Conservation (phyloP, 2,797 vertebrate species). For the Sternarchorhynchus goeldii region DNA sequence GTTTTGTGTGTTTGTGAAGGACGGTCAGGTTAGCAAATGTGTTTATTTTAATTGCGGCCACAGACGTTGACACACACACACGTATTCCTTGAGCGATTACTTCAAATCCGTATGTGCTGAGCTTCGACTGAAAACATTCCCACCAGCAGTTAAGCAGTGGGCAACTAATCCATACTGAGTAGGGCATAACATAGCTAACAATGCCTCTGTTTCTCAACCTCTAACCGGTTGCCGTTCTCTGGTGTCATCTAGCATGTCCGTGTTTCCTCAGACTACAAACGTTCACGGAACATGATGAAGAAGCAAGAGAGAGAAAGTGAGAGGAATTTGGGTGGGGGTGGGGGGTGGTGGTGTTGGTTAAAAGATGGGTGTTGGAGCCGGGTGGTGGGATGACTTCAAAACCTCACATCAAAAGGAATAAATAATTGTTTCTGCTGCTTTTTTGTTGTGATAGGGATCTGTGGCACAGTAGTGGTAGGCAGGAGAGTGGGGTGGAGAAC, state of each 20-base stretch:
- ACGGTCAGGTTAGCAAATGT: too few species aligned
- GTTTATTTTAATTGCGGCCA: too few species aligned
- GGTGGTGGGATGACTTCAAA: conserved; percentile 81
- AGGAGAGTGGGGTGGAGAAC: conserved; percentile 90
- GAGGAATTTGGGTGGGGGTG: conserved; percentile 41
- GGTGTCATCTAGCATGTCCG: conserved; percentile 80
- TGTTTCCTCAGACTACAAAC: conserved; percentile 84
- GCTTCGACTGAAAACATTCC: too few species aligned
- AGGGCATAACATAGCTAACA: conserved; percentile 34
- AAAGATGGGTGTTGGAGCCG: conserved; percentile 56
- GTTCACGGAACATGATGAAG: conserved; percentile 42
- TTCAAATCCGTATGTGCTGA: too few species aligned
- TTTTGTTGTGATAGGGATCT: conserved; percentile 97
- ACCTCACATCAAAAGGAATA: conserved; percentile 99
- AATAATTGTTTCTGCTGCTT: conserved; percentile 99
- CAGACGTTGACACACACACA: too few species aligned
- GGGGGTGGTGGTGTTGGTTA: conserved; percentile 25
- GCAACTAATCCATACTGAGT: conserved; percentile 40
- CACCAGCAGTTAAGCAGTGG: conserved; percentile 30
- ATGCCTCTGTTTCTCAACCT: conserved; percentile 62
- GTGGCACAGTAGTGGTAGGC: conserved; percentile 77
- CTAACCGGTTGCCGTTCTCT: conserved; percentile 65
- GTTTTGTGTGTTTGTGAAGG: too few species aligned
- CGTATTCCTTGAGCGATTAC: too few species aligned
- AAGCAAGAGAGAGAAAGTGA: conserved; percentile 55